A percentile compares a stretch with the other conserved stretches of the same genome.
phyloP scores from a whole-genome alignment of 2,113 vertebrate species.

The Hepsetus odoe region DNA sequence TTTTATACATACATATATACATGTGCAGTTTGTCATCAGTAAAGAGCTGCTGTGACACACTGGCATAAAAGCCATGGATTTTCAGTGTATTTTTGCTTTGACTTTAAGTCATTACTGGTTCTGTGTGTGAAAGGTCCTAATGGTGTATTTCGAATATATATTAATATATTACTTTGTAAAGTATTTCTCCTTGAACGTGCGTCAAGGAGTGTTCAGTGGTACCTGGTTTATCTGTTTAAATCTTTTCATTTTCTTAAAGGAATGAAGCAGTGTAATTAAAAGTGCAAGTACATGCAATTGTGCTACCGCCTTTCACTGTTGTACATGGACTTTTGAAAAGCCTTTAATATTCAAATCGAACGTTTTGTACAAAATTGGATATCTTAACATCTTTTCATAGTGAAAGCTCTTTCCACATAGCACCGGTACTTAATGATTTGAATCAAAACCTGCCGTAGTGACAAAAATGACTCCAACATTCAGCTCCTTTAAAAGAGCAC shows the following conservation, averaged over 20 bases:
- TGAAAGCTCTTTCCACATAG: not conserved
- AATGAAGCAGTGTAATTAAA: constrained; percentile 40
- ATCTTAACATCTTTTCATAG: not conserved
- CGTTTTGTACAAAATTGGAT: not conserved
- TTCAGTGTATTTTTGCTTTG: constrained; percentile 42
- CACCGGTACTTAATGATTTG: constrained; percentile 5
- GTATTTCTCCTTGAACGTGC: constrained; percentile 57
- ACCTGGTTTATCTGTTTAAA: constrained; percentile 47
- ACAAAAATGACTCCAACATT: constrained; percentile 9
- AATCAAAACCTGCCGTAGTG: constrained; percentile 11
- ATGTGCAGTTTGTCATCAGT: constrained; percentile 40
- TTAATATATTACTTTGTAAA: constrained; percentile 67
- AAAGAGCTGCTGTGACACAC: constrained; percentile 69
- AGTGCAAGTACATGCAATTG: not conserved
- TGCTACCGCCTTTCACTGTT: not conserved
- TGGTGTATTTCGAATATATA: constrained; percentile 61
- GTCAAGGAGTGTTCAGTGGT: constrained; percentile 55
- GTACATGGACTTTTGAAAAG: not conserved
- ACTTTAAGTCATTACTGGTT: constrained; percentile 34
- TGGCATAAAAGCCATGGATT: constrained; percentile 76
- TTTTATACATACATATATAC: constrained; percentile 59
- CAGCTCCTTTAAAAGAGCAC: not conserved
- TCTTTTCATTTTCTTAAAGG: constrained; percentile 37
- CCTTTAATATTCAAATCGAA: not conserved
- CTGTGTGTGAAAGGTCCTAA: constrained; percentile 29